Evolutionary conservation across 2,888 invertebrate species (phyloP).

Genomic region (Auanema sp.): DNA sequence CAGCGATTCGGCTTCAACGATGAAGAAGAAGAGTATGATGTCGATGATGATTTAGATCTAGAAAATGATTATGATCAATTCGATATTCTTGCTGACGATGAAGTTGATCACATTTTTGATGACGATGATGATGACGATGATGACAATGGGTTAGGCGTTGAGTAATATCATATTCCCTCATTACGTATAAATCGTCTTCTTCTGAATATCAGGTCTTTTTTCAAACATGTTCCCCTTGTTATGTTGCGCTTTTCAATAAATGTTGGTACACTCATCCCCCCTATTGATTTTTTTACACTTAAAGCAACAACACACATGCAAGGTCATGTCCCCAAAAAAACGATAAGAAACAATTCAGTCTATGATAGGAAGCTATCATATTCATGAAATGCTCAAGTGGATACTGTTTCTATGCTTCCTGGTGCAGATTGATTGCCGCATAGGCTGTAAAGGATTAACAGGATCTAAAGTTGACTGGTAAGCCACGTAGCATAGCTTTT

Average conservation of each 20-base stretch:
- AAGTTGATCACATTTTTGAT: background rate
- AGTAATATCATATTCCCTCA: background rate
- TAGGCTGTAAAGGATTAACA: constrained; percentile 10
- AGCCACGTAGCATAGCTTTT: no score
- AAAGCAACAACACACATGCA: no score
- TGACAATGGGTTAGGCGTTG: background rate
- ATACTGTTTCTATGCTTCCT: background rate
- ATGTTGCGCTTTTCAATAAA: no score
- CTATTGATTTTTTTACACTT: no score
- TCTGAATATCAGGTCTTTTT: background rate
- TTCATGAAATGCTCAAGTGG: background rate
- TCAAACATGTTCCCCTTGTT: no score
- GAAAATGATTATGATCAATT: background rate
- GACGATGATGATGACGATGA: background rate
- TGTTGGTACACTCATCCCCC: no score
- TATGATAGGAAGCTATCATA: background rate
- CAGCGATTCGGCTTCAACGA: constrained; percentile 16
- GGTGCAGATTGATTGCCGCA: background rate
- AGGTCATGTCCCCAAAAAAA: no score
- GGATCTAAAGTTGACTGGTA: constrained; percentile 17
- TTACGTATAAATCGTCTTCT: background rate
- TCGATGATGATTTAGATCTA: background rate
- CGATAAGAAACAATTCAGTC: background rate
- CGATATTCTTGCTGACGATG: background rate
- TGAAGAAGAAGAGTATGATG: background rate